phyloP scores from a whole-genome alignment of 2,888 invertebrate species.

The Herminia tarsipennalis region DNA sequence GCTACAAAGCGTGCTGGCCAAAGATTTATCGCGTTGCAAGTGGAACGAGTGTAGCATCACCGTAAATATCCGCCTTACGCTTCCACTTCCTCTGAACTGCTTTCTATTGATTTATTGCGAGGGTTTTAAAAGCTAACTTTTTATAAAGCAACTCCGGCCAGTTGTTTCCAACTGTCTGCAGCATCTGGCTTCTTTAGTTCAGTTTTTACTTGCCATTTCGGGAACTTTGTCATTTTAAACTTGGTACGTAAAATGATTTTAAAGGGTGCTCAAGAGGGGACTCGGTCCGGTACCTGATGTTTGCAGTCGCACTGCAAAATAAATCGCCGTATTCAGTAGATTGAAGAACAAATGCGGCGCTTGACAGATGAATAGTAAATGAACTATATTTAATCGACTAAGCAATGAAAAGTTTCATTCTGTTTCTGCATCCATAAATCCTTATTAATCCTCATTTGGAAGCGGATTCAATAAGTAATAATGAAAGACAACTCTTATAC shows the following conservation, averaged over 20 bases:
- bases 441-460: constrained; percentile 76
- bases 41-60: constrained; percentile 66
- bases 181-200: constrained; percentile 79
- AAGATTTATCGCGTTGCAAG: constrained; percentile 68
- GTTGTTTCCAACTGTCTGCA: constrained; percentile 82
- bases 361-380: constrained; percentile 65
- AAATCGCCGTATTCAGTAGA: constrained; percentile 42
- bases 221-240: constrained; percentile 78
- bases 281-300: constrained; percentile 16
- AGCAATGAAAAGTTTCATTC: constrained; percentile 56
- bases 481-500: constrained; percentile 62
- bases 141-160: constrained; percentile 76
- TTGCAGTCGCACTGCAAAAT: constrained; percentile 16
- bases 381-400: constrained; percentile 58
- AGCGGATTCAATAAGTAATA: constrained; percentile 71
- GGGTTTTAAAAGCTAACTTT: constrained; percentile 82
- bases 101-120: constrained; percentile 80
- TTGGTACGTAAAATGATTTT: constrained; percentile 63
- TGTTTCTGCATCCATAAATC: constrained; percentile 66
- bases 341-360: constrained; percentile 60
- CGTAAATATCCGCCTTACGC: constrained; percentile 77
- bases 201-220: constrained; percentile 72
- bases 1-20: constrained; percentile 66
- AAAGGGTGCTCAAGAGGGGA: constrained; percentile 44
- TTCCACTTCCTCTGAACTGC: constrained; percentile 74